A percentile compares a stretch with the other conserved stretches of the same genome.
Evolutionary conservation across 2,888 invertebrate genomes (phyloP).

Genomic region (Busseola fusca): DNA sequence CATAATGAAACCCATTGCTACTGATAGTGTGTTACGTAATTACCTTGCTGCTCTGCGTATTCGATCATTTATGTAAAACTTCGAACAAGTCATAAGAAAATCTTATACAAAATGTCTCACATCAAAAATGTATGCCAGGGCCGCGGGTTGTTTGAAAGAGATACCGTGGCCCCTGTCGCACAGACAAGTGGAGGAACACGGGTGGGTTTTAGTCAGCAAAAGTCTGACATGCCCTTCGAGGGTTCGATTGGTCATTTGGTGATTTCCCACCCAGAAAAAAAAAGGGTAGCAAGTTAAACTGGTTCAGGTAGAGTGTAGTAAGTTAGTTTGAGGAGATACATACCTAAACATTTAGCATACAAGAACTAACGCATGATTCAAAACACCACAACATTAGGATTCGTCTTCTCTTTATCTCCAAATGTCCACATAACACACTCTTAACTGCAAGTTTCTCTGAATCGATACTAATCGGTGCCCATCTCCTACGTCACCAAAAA

Average conservation of each 20-base stretch:
- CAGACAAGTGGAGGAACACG: too few species aligned
- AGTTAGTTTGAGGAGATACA: background rate
- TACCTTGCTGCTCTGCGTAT: too few species aligned
- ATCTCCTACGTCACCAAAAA: constrained; percentile 22
- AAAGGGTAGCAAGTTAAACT: background rate
- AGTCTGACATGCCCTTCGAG: too few species aligned
- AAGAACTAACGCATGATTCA: background rate
- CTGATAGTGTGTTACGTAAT: too few species aligned
- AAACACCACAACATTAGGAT: background rate
- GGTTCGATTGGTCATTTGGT: too few species aligned
- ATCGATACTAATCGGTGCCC: constrained; percentile 2
- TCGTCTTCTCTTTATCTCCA: background rate
- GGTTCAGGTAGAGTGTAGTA: background rate
- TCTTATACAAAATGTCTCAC: background rate
- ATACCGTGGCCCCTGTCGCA: too few species aligned
- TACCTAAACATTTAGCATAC: too few species aligned
- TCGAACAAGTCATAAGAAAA: background rate
- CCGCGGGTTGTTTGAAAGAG: too few species aligned
- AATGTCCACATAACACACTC: background rate
- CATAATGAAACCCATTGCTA: too few species aligned
- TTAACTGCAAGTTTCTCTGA: background rate
- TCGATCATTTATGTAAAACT: background rate
- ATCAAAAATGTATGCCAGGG: background rate
- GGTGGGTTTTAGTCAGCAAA: too few species aligned
- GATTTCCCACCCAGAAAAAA: too few species aligned